Conservation (phyloP, 2,113 vertebrate species). For the Hemiprocne comata region DNA sequence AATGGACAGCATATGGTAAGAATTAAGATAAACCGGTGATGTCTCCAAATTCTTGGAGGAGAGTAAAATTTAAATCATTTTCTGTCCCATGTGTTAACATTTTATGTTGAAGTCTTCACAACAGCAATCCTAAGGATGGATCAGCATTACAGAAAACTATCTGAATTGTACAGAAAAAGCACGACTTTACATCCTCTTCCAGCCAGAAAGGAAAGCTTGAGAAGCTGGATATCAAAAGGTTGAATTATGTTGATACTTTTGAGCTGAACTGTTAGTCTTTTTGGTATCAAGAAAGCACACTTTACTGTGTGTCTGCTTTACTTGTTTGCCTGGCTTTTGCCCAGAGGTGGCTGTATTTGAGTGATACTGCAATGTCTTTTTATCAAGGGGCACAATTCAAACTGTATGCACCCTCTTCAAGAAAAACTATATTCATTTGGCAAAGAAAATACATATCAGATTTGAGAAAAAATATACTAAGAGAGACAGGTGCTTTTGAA, state of each 20-base stretch:
- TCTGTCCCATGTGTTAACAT: not conserved
- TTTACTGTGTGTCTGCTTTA: not conserved
- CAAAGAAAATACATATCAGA: not conserved
- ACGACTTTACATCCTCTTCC: not conserved
- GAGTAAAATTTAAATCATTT: constrained; percentile 1
- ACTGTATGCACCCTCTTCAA: not conserved
- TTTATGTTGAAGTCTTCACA: not conserved
- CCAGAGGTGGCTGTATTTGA: not conserved
- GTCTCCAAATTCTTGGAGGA: not conserved
- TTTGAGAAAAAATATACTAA: not conserved
- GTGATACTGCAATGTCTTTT: not conserved
- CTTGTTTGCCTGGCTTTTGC: not conserved
- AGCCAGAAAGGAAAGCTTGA: not conserved
- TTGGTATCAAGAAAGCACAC: not conserved
- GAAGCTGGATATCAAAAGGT: not conserved
- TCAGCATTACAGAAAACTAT: not conserved
- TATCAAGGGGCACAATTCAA: not conserved
- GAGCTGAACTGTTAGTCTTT: not conserved
- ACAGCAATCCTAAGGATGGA: not conserved
- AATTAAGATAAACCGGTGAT: constrained; percentile 31
- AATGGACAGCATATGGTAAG: not conserved
- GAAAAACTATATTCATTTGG: not conserved
- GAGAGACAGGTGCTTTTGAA: not conserved
- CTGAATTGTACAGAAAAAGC: not conserved
- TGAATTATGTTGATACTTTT: not conserved